Base-by-base conservation (phyloP, 2,797 vertebrate species). In the Garrulus glandarius region DNA sequence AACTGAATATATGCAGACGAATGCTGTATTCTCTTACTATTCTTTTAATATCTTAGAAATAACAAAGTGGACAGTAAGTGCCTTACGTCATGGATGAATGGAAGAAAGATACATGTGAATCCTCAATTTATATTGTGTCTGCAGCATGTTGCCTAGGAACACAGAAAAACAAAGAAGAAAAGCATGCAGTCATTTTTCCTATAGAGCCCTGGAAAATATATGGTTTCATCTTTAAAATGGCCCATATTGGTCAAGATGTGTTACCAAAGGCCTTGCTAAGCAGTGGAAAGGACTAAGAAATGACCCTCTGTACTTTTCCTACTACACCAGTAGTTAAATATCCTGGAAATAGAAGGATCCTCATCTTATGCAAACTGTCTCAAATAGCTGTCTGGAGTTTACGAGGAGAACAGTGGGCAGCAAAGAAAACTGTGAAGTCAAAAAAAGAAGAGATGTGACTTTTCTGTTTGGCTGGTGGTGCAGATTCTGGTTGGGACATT, bases 61-160 rank as follows among this genome's bases (percentile, higher is more conserved):
- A 89, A 92, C 47, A 50, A 88, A 90, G 82, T 92, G 63, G 91
- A 93, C 27, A 49, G 43, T 49, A 91, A 95, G 84, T 84, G 89
- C 68, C 75, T 77, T 93, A 86, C 19, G 14, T 77, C 49, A 52
- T 71, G 63, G 74, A 75, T 87, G 76, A 97, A 93, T 69, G 56
- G 79, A 94, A 87, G 93, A 89, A 76, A 84, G 77, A 59, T 50
- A 46, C 30, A 34, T 43, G 24, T 59, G 74, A 27, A 84, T 86
- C 37, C 32, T 41, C 44, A 80, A 67, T 83, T 95, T 72, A 78
- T 44, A 80, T 47, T 63, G 20, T 52, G 15, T 78, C 21, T 55
- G 8, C 32, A 79, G 26, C 10, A 69, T 22, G 32, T 36, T 87
- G 59, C 72, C 79, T 88, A 92, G 61, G 30, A 91, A 84, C 70